Percentiles rank a stretch among this genome's conserved stretches.
Evolutionary conservation across 2,113 vertebrate genomes (phyloP).

Genomic region (Xiphias gladius): DNA sequence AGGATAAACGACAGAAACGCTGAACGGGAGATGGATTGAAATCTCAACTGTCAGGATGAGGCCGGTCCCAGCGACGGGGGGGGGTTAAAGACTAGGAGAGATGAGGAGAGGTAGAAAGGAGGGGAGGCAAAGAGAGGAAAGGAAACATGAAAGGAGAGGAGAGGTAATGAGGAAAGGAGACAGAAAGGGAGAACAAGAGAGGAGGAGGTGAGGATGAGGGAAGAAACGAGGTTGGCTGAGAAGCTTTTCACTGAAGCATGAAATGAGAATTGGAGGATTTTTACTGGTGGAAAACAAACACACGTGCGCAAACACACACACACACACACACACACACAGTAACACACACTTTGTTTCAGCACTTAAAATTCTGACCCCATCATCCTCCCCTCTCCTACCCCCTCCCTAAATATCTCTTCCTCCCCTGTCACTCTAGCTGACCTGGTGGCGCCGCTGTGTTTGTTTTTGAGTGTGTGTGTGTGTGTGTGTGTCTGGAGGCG

Average conservation of each 20-base stretch:
- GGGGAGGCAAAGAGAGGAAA: background rate
- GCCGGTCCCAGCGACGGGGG: no score
- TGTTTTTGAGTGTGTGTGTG: constrained; percentile 11
- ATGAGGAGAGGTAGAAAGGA: background rate
- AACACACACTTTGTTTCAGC: background rate
- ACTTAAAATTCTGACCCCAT: constrained; percentile 3
- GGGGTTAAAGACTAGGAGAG: background rate
- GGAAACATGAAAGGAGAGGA: background rate
- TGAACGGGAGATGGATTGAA: no score
- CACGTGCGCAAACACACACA: constrained; percentile 15
- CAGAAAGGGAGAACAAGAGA: background rate
- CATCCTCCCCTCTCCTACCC: background rate
- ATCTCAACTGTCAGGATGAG: no score
- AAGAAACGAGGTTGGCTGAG: constrained; percentile 5
- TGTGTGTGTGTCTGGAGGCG: constrained; percentile 9
- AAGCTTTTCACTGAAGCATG: constrained; percentile 58
- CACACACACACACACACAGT: background rate
- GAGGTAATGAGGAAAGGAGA: no score
- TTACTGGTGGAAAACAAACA: constrained; percentile 22
- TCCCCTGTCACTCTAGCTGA: background rate
- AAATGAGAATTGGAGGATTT: constrained; percentile 62
- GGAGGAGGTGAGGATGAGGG: background rate
- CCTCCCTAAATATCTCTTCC: background rate
- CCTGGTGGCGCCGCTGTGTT: constrained; percentile 24
- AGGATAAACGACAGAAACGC: background rate